Base-by-base conservation (phyloP, 92 coral and sea anemone genomes). In the Parazoanthus swiftii region DNA sequence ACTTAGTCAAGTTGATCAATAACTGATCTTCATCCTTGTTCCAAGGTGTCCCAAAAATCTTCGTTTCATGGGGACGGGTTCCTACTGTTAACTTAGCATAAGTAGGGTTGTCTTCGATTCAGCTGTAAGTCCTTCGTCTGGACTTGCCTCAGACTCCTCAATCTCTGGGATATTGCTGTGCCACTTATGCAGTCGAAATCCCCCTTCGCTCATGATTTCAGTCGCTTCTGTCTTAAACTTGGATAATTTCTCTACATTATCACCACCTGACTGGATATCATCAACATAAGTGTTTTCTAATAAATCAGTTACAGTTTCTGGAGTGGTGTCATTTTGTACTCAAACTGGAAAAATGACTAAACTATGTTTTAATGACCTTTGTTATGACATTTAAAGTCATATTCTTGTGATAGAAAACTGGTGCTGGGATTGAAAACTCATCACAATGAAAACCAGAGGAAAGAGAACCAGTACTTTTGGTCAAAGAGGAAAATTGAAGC, bases 11-110 rank as follows among this genome's bases (percentile, higher is more conserved):
- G 88, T 68, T 81, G 11, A 89, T 81, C 21, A 85, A 37, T 33
- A 94, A 77, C 5, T 86, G 85, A 86, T 92, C 93, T 23, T 71
- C 67, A 4, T 76, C 8, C 85, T 91, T 86, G 65, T 91, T 84
- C 94, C 98, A 94, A 5, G 79, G 90, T 8, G 91, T 86, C 38
- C 98, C 98, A 48, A 93, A 86, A 39, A 91, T 91, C 89, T 93
- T 95, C 3, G 95, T 89, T 23, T 90, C 81, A 2, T 36, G 21
- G 71, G 65, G 1, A 36, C 39, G 66, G 66, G 80, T 88, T 81
- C 89, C 89, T 63, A 74, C 89, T 77, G 71, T 13, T 66, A 81
- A 66, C 81, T 90, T 90, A 82, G 93, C 88, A 54, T 90, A 90
- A 14, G 93, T 85, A 38, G 71, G 75, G 37, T 78, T 86, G 29